These are phyloP conservation scores for Fundulus diaphanus DNA, from an alignment of 2,797 vertebrate genomes.

Conservation along the genomic window DNA sequence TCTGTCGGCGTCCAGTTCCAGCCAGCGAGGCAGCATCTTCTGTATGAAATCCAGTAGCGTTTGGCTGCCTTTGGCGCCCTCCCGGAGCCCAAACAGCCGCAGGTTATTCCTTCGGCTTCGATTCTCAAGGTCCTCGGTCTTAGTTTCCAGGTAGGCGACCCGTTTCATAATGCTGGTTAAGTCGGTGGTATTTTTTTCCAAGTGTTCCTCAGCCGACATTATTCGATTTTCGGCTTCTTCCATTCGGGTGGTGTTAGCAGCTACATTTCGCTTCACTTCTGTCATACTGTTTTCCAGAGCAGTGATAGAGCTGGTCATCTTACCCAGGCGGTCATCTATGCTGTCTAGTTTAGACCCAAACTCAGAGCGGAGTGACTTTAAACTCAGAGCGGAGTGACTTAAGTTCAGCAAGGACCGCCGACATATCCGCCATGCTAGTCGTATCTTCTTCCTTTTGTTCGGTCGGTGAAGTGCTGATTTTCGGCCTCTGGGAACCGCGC, in stretches of 20 bases:
- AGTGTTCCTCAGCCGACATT: not conserved
- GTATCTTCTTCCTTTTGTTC: not conserved
- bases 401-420: not conserved
- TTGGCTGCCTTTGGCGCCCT: not conserved
- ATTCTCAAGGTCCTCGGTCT: not conserved
- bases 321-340: not conserved
- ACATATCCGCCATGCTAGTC: not conserved
- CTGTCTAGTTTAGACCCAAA: too few species aligned
- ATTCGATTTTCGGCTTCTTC: slow-evolving; percentile 1
- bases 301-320: not conserved
- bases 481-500: too few species aligned
- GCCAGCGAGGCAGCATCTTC: not conserved
- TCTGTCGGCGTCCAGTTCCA: slow-evolving; percentile 1
- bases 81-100: not conserved
- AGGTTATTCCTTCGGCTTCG: not conserved
- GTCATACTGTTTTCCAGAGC: not conserved
- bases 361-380: too few species aligned
- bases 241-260: too few species aligned
- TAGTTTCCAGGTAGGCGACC: not conserved
- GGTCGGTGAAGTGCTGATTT: not conserved
- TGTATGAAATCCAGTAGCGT: not conserved
- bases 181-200: not conserved
- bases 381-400: too few species aligned
- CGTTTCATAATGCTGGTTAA: too few species aligned
- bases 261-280: slow-evolving; percentile 7